Evolutionary conservation across 1,140 invertebrate species (phyloP), one percentile per base, ranked within the genome.

Genomic region (Chionoecetes opilio): DNA sequence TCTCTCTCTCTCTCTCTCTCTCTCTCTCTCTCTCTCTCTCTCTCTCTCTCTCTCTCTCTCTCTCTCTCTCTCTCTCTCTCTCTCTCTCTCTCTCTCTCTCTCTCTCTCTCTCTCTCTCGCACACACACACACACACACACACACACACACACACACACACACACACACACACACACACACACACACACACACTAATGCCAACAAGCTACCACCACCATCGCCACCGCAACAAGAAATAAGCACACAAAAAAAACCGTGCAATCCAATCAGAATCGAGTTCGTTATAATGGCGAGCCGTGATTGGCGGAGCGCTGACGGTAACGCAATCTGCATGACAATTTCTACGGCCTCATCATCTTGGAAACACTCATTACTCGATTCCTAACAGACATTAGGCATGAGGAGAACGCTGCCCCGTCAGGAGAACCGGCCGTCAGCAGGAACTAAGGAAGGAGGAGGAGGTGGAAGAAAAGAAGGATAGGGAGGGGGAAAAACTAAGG

Each of bases 311-410:
- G 63, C 63, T 75, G 63, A 75, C 63, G 63, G 63, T 75, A 75
- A 75, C 63, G 21, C 63, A 75, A 75, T 75, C 63, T 75, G 63
- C 63, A 75, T 75, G 63, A 75, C 63, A 75, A 75, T 75, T 75
- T n/a, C 63, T 21, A n/a, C 21, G 11, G 63, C 63, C 11, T 75
- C 63, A 26, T 26, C 21, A 75, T 26, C 63, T 75, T 75, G 63
- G 21, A 75, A 26, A n/a, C 63, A 75, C 21, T 75, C 63, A n/a
- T 75, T 75, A 75, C 26, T 75, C 63, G 63, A 75, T 75, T 26
- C 63, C 63, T 26, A n/a, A 3, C n/a, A 17, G 6, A 1, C 63
- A 11, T n/a, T 75, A 21, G 6, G 63, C 11, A 75, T 3, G 53
- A 75, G 53, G 53, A 26, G 63, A 17, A 53, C 11, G 46, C 46